Base-by-base conservation (phyloP, 1,140 invertebrate genomes). In the Drosophila persimilis region DNA sequence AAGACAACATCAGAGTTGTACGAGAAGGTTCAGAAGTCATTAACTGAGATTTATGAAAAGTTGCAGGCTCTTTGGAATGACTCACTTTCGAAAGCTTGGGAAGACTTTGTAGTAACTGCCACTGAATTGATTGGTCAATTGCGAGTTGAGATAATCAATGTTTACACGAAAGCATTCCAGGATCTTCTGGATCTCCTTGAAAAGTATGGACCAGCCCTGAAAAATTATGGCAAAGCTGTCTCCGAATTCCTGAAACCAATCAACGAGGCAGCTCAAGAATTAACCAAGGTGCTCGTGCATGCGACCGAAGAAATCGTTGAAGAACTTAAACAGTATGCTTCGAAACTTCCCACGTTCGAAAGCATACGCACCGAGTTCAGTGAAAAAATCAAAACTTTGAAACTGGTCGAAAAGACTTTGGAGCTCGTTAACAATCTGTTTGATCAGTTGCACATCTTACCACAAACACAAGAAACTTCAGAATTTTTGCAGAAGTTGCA, bases 121-220 rank as follows among this genome's bases (percentile, higher is more conserved):
- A 70, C 45, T 0, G 74, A 77, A 43, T 1, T 80, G n/a, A 20
- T 90, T 39, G 65, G 54, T 17, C 67, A 90, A 13, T 20, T 91
- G 15, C 60, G 66, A 6, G 41, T 73, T 9, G 75, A 90, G 54
- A 8, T 81, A 24, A 17, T 78, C 0, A 78, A 73, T 22, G 20
- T 47, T 1, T 62, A 60, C 15, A 84, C 45, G 9, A 81, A 72
- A 44, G 11, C 73, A 4, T 59, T 89, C 2, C 76, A 91, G 59
- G 43, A 53, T 13, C 4, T 70, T 20, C 46, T 77, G 50, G 61
- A 79, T 62, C 13, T 50, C 6, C 43, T 91, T 1, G 84, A 91
- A 45, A 90, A 93, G 59, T 93, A 95, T 79, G 94, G 95, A 69
- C 93, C 94, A 5, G 94, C 95, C 67, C 80, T 96, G 3, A 94